Percentiles rank a stretch among this genome's conserved stretches.
Conservation (phyloP, 2,888 invertebrate species). For the Pollenia amentaria region DNA sequence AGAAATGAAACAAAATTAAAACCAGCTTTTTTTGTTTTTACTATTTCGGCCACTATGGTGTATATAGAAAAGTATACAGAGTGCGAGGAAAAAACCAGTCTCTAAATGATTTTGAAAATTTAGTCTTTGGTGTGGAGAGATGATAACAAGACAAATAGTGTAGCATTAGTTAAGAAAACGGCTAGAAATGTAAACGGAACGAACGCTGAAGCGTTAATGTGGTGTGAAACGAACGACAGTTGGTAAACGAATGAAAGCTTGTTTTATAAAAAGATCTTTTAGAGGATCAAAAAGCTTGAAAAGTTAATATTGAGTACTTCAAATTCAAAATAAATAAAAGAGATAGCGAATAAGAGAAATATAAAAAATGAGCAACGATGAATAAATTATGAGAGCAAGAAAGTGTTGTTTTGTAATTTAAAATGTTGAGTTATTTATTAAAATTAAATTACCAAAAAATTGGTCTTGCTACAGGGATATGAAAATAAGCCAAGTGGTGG, state of each 20-base stretch:
- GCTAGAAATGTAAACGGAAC: constrained; percentile 35
- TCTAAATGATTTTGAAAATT: constrained; percentile 61
- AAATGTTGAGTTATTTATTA: constrained; percentile 12
- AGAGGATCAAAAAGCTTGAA: constrained; percentile 8
- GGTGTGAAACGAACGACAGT: constrained; percentile 53
- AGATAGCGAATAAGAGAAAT: constrained; percentile 10
- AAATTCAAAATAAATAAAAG: constrained; percentile 8
- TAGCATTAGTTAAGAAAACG: constrained; percentile 49
- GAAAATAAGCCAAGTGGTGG: constrained; percentile 34
- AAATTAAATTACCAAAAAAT: background rate
- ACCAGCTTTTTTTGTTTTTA: constrained; percentile 51
- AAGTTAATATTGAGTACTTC: background rate
- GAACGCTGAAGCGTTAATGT: constrained; percentile 50
- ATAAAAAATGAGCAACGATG: background rate
- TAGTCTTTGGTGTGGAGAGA: constrained; percentile 67
- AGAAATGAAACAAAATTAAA: constrained; percentile 16
- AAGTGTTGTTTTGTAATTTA: constrained; percentile 30
- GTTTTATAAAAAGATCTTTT: constrained; percentile 52
- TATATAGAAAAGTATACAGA: background rate
- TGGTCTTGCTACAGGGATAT: constrained; percentile 29
- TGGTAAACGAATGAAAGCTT: constrained; percentile 66
- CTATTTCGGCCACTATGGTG: background rate
- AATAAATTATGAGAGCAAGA: constrained; percentile 25
- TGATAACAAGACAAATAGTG: constrained; percentile 66
- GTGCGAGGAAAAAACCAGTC: constrained; percentile 66